Conservation (phyloP, 2,113 vertebrate genomes). For the Ramphastos sulfuratus region DNA sequence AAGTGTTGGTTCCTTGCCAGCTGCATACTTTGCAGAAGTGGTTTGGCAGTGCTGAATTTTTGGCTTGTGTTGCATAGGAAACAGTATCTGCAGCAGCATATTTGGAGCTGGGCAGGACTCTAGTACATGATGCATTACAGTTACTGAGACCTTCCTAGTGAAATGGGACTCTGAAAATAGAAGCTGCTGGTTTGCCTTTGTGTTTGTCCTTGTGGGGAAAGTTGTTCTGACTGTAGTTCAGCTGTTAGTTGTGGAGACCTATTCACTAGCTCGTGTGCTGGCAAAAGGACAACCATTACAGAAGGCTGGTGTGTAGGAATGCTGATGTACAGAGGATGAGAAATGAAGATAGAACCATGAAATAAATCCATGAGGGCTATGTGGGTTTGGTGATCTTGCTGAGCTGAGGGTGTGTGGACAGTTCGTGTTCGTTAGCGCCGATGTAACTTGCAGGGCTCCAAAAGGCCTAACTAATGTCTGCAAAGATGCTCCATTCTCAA, state of each 20-base stretch:
- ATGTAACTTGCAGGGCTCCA: background rate
- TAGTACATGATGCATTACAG: background rate
- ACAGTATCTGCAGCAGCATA: background rate
- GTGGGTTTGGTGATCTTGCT: background rate
- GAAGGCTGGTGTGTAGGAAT: background rate
- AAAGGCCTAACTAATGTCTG: background rate
- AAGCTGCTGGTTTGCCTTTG: background rate
- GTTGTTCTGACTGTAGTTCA: background rate
- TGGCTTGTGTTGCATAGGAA: background rate
- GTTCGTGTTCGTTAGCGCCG: background rate
- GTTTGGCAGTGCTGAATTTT: background rate
- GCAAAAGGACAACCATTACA: background rate
- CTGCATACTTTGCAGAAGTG: background rate
- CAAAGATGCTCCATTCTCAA: background rate
- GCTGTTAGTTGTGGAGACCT: background rate
- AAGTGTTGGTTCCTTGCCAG: background rate
- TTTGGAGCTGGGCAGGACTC: background rate
- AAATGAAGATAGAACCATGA: background rate
- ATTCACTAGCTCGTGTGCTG: background rate
- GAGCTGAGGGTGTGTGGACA: too few species aligned
- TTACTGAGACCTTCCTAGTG: background rate
- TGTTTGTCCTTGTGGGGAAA: background rate
- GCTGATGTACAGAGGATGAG: background rate
- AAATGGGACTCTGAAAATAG: background rate
- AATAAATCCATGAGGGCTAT: background rate